phyloP scores from a whole-genome alignment of 2,113 vertebrate species.

The Eurystomus gularis region DNA sequence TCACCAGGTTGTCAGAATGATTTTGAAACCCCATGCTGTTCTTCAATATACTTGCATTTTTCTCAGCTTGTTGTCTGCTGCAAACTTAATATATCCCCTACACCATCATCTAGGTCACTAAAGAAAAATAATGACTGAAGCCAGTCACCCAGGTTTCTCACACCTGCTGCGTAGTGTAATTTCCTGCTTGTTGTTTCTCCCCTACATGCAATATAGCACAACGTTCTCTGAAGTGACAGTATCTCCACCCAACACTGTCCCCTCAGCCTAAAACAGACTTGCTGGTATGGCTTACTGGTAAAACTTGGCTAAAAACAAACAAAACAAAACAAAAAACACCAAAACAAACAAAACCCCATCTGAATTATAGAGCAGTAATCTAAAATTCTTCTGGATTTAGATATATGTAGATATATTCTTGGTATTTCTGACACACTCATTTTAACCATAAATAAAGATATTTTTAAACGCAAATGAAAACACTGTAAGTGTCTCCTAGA shows the following conservation, averaged over 20 bases:
- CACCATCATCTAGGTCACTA: not conserved
- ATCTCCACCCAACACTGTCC: accelerated
- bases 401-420: not conserved
- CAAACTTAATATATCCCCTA: not conserved
- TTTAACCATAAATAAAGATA: not conserved
- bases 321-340: too few species aligned
- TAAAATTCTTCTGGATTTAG: not conserved
- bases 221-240: not conserved
- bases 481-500: not conserved
- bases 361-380: not conserved
- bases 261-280: not conserved
- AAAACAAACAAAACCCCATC: not conserved
- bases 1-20: not conserved
- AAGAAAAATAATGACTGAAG: not conserved
- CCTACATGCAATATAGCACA: not conserved
- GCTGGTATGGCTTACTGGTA: not conserved
- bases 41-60: not conserved
- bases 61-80: not conserved
- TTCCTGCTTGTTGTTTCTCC: not conserved
- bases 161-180: not conserved
- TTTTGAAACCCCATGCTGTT: not conserved
- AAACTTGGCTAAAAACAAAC: not conserved
- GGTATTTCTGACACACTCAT: not conserved
- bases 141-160: not conserved
- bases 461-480: not conserved